Conservation (phyloP, 2,113 vertebrate species). For the Xiphias gladius region DNA sequence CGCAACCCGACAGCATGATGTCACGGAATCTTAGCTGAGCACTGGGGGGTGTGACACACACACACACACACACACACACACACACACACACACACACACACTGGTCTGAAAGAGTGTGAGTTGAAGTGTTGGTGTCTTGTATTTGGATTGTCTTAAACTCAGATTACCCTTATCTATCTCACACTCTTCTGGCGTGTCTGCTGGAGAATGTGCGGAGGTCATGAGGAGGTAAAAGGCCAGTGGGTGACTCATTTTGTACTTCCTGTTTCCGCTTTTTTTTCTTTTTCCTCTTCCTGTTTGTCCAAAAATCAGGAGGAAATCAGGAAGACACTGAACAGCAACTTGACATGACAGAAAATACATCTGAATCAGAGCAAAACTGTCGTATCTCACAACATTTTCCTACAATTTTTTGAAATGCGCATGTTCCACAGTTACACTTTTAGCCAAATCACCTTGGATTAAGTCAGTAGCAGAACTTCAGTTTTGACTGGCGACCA, state of each 20-base stretch:
- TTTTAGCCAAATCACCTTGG: no score
- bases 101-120: neutral
- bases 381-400: no score
- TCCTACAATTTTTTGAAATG: no score
- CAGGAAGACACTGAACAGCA: neutral
- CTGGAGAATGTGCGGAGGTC: slow-evolving; percentile 20
- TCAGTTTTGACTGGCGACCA: no score
- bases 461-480: no score
- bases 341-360: neutral
- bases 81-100: slow-evolving; percentile 14
- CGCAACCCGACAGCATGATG: slow-evolving; percentile 29
- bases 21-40: slow-evolving; percentile 35
- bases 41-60: slow-evolving; percentile 2
- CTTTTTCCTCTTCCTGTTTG: slow-evolving; percentile 59
- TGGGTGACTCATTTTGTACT: slow-evolving; percentile 4
- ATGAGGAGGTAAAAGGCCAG: slow-evolving; percentile 13
- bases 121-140: slow-evolving; percentile 15
- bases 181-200: neutral
- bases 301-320: slow-evolving; percentile 22
- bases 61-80: no score
- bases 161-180: neutral
- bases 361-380: neutral
- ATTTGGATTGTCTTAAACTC: slow-evolving; percentile 1
- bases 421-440: no score
- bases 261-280: slow-evolving; percentile 35